Evolutionary conservation across 1,140 invertebrate genomes (phyloP), one percentile per base, ranked within the genome.

Genomic region (Ceratina calcarata): DNA sequence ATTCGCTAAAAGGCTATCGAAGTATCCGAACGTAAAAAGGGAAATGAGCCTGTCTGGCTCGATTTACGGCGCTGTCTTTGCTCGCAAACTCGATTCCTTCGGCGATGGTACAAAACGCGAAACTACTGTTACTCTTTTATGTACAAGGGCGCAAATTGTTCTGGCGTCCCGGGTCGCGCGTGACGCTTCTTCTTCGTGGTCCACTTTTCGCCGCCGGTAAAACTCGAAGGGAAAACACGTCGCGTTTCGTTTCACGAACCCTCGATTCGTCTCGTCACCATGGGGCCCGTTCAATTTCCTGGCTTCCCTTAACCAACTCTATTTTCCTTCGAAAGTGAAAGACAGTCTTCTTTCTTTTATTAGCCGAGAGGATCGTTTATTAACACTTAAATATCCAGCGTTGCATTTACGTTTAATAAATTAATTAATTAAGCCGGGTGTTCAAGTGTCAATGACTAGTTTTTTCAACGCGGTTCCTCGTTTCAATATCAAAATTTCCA

Each of bases 91-190:
- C 57, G 37, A 69, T 61, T 70, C 75, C 18, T 70, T 70, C 45
- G 75, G 37, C 58, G 75, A 27, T 51, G 58, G 67, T 78, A 78
- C 20, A 78, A 78, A 78, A 78, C 57, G 67, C 67, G 72, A 74
- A 10, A 72, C 37, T 61, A 72, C 18, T 16, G 55, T 49, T 71
- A n/a, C 55, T 60, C 22, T 72, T 45, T 57, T 77, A 61, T 76
- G 15, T 71, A 64, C 68, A 61, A 69, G 65, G 24, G 20, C n/a
- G 15, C 15, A 3, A 51, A n/a, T 69, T 49, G 20, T 24, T 49
- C 12, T 3, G 45, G 18, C 20, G 69, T 71, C 20, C 18, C 53
- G 64, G 16, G 22, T 77, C 8, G 37, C n/a, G 64, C 27, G 45
- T 60, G 20, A 20, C 45, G 60, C 37, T 45, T 10, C 45, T 67